These are phyloP conservation scores for Genyomyrus donnyi DNA, from an alignment of 2,113 vertebrate species.

Conservation along the genomic window DNA sequence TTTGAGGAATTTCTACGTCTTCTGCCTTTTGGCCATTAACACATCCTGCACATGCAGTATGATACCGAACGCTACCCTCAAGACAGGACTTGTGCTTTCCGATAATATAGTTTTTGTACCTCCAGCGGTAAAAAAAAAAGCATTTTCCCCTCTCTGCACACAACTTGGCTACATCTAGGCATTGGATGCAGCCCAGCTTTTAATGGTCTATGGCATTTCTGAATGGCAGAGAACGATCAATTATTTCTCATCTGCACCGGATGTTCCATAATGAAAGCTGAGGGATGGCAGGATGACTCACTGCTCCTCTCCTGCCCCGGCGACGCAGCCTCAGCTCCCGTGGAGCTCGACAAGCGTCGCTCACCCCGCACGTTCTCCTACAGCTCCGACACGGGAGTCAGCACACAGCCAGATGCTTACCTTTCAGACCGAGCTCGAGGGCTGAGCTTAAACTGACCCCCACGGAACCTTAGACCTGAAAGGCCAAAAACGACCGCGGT, in stretches of 20 bases:
- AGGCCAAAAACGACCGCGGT: neutral
- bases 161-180: slow-evolving; percentile 30
- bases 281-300: slow-evolving; percentile 57
- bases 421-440: neutral
- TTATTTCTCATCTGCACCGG: slow-evolving; percentile 42
- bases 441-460: neutral
- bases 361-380: neutral
- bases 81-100: neutral
- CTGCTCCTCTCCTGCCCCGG: slow-evolving; percentile 40
- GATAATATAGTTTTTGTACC: neutral
- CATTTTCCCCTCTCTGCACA: slow-evolving; percentile 29
- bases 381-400: neutral
- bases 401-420: neutral
- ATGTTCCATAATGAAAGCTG: slow-evolving; percentile 58
- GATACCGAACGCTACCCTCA: neutral
- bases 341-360: neutral
- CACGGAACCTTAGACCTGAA: neutral
- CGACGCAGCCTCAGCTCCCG: slow-evolving; percentile 13
- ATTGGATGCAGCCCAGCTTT: slow-evolving; percentile 40
- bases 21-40: neutral
- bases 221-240: slow-evolving; percentile 55
- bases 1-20: neutral
- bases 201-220: slow-evolving; percentile 55
- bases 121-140: neutral
- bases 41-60: neutral